These are phyloP conservation scores for Erebia aethiops DNA, from an alignment of 2,888 invertebrate species.

Conservation along the genomic window DNA sequence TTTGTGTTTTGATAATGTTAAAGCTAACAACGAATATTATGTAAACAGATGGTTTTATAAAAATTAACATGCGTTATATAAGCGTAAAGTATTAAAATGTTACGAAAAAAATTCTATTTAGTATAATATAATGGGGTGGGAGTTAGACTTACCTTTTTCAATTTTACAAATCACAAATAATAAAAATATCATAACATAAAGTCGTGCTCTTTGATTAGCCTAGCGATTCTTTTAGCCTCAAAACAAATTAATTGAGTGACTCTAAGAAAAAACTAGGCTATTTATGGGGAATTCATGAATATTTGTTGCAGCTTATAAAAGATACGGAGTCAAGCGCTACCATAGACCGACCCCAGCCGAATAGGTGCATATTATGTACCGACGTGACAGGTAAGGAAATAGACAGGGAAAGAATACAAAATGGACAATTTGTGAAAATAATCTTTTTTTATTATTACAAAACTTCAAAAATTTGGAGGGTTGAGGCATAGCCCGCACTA, in stretches of 20 bases:
- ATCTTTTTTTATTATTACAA: neutral
- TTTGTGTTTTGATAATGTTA: neutral
- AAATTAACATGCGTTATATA: neutral
- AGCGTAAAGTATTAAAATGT: neutral
- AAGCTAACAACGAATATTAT: neutral
- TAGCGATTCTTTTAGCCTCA: slow-evolving; percentile 54
- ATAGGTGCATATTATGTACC: slow-evolving; percentile 62
- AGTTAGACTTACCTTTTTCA: too few species aligned
- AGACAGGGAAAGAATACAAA: slow-evolving; percentile 36
- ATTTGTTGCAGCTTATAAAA: slow-evolving; percentile 81
- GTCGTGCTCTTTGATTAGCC: slow-evolving; percentile 46
- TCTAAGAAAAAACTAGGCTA: slow-evolving; percentile 64
- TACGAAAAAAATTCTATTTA: too few species aligned
- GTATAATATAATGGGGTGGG: too few species aligned
- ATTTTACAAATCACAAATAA: neutral
- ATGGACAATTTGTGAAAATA: slow-evolving; percentile 21
- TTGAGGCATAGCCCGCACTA: neutral
- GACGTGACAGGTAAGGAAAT: slow-evolving; percentile 70
- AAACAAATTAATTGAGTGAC: slow-evolving; percentile 32
- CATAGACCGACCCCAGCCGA: slow-evolving; percentile 59
- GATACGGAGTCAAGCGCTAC: slow-evolving; percentile 68
- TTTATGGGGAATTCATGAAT: slow-evolving; percentile 78
- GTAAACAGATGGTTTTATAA: neutral
- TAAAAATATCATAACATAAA: slow-evolving; percentile 28
- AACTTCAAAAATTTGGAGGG: too few species aligned